A percentile compares a stretch with the other conserved stretches of the same genome.
Conservation (phyloP, 2,113 vertebrate species). For the Corythoichthys intestinalis region DNA sequence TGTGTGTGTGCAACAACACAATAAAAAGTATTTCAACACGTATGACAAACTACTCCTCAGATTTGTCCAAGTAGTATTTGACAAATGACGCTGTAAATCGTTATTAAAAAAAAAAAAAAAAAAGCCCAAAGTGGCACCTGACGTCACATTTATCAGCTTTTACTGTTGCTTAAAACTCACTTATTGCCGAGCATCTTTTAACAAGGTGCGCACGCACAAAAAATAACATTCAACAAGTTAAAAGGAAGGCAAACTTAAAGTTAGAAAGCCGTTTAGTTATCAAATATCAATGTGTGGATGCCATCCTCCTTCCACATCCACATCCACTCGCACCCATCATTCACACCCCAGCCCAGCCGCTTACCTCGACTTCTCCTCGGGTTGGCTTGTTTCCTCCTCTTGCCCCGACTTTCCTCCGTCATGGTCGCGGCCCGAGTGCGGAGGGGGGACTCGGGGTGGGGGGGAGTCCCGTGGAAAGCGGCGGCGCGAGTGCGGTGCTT, state of each 20-base stretch:
- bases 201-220: background rate
- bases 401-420: constrained; percentile 75
- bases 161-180: too few species aligned
- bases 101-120: too few species aligned
- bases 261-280: too few species aligned
- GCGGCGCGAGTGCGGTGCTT: background rate
- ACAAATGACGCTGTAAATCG: too few species aligned
- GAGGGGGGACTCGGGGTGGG: constrained; percentile 34
- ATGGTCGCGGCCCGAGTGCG: constrained; percentile 46
- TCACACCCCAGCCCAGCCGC: background rate
- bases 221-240: too few species aligned
- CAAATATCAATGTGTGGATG: background rate
- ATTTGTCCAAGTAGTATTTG: too few species aligned
- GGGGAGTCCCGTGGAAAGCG: constrained; percentile 35
- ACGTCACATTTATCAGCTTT: background rate
- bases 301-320: background rate
- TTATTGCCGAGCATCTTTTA: background rate
- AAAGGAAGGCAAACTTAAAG: too few species aligned
- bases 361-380: constrained; percentile 77
- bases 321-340: background rate
- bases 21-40: background rate
- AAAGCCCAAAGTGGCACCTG: background rate
- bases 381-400: constrained; percentile 79
- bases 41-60: too few species aligned
- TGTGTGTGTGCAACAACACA: background rate